These are phyloP conservation scores for Pyrrhia umbra DNA, from an alignment of 2,888 invertebrate genomes.

Conservation along the genomic window DNA sequence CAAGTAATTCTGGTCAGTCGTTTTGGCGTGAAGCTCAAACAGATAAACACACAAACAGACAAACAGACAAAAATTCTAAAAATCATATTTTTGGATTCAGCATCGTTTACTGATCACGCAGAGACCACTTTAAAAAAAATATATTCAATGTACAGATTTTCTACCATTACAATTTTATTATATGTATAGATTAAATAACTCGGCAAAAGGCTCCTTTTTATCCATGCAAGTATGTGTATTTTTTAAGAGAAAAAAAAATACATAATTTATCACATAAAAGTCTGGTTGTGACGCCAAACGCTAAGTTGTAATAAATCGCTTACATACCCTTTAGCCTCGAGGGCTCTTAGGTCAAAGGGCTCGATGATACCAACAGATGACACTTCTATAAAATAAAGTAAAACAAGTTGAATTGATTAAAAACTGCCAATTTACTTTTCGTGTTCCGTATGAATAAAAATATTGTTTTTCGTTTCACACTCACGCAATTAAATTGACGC, in stretches of 20 bases:
- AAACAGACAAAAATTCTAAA: no score
- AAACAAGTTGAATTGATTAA: constrained; percentile 34
- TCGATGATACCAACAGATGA: constrained; percentile 32
- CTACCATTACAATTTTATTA: no score
- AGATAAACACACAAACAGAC: no score
- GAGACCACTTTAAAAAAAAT: no score
- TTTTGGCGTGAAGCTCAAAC: no score
- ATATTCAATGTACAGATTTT: no score
- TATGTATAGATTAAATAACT: no score
- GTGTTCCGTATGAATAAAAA: constrained; percentile 34
- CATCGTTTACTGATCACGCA: no score
- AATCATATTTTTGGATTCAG: no score
- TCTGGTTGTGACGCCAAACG: constrained; percentile 34
- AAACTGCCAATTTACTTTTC: constrained; percentile 20
- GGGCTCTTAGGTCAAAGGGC: constrained; percentile 39
- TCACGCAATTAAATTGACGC: constrained; percentile 15
- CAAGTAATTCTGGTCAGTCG: no score
- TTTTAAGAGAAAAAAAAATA: neutral
- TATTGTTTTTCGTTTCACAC: constrained; percentile 8
- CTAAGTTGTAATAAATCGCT: constrained; percentile 46
- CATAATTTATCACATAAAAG: constrained; percentile 5
- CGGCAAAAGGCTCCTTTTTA: neutral
- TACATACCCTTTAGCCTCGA: constrained; percentile 30
- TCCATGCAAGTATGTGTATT: no score
- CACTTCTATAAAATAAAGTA: constrained; percentile 24